A percentile compares a stretch with the other conserved stretches of the same genome.
These are phyloP conservation scores for Triplophysa dalaica DNA, from an alignment of 2,113 vertebrate species.

Conservation along the genomic window DNA sequence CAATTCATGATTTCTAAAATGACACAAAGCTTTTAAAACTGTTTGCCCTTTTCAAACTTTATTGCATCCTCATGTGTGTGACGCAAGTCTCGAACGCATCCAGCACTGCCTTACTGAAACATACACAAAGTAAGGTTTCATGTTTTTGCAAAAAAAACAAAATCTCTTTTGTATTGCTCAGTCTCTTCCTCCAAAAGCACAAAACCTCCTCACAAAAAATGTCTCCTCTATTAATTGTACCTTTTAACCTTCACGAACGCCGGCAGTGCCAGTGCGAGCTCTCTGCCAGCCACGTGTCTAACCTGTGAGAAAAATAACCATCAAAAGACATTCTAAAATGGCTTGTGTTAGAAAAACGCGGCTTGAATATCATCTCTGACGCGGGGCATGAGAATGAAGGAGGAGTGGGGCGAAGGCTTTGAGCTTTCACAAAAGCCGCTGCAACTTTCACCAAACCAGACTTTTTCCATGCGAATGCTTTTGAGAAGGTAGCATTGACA, in stretches of 20 bases:
- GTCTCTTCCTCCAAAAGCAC: too few species aligned
- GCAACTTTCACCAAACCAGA: constrained; percentile 44
- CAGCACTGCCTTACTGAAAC: not conserved
- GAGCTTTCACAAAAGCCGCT: constrained; percentile 33
- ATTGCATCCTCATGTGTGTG: not conserved
- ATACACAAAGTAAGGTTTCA: not conserved
- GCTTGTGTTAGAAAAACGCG: constrained; percentile 24
- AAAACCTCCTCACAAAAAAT: not conserved
- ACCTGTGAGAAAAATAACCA: constrained; percentile 41
- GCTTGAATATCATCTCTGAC: constrained; percentile 23
- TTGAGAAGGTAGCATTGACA: constrained; percentile 41
- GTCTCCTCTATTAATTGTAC: not conserved
- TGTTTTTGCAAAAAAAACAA: too few species aligned
- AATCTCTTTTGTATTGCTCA: too few species aligned
- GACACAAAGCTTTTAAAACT: not conserved
- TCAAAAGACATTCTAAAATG: constrained; percentile 46
- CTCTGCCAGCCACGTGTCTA: constrained; percentile 14
- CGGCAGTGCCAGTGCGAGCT: constrained; percentile 10
- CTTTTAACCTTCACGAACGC: constrained; percentile 9
- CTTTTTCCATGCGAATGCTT: constrained; percentile 47
- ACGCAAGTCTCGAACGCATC: not conserved
- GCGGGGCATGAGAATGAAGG: not conserved
- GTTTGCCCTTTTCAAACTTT: not conserved
- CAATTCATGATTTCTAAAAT: not conserved
- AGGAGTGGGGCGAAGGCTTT: constrained; percentile 3